Evolutionary conservation across 1,140 invertebrate species (phyloP).

Genomic region (Tachypleus tridentatus): DNA sequence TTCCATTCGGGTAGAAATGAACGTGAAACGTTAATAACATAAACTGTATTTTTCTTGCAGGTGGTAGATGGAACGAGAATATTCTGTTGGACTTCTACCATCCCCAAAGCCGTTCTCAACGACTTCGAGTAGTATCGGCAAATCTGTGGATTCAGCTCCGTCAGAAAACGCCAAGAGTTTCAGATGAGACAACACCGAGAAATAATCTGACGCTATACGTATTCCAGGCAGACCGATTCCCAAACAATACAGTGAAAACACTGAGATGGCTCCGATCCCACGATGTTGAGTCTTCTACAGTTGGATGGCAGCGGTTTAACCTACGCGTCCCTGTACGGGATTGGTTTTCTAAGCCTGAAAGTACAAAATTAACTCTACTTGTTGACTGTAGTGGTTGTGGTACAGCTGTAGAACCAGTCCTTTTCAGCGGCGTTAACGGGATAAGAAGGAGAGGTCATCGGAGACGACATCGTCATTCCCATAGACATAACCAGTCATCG

Average conservation of each 20-base stretch:
- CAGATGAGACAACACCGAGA: no score
- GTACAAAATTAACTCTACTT: constrained; percentile 53
- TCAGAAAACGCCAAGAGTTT: constrained; percentile 5
- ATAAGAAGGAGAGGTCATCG: constrained; percentile 11
- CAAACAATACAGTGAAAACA: constrained; percentile 10
- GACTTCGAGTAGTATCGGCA: constrained; percentile 49
- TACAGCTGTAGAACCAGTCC: constrained; percentile 39
- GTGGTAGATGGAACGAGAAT: constrained; percentile 64
- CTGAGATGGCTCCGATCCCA: constrained; percentile 41
- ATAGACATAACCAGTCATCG: constrained; percentile 28
- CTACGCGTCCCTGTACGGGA: constrained; percentile 50
- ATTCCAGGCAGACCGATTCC: constrained; percentile 32
- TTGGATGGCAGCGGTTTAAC: constrained; percentile 78
- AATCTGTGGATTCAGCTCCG: constrained; percentile 58
- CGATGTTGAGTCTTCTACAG: constrained; percentile 40
- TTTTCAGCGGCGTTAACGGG: constrained; percentile 24
- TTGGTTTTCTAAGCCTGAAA: constrained; percentile 33
- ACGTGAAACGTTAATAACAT: no score
- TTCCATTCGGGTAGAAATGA: no score
- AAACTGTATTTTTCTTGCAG: constrained; percentile 35
- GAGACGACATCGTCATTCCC: neutral
- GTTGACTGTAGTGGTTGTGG: constrained; percentile 71
- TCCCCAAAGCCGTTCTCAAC: constrained; percentile 38
- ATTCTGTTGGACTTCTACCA: constrained; percentile 63
- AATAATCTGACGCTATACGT: constrained; percentile 39